Percentiles rank a stretch among this genome's conserved stretches.
phyloP scores from a whole-genome alignment of 2,888 invertebrate species.

The Drosophila diplacantha region DNA sequence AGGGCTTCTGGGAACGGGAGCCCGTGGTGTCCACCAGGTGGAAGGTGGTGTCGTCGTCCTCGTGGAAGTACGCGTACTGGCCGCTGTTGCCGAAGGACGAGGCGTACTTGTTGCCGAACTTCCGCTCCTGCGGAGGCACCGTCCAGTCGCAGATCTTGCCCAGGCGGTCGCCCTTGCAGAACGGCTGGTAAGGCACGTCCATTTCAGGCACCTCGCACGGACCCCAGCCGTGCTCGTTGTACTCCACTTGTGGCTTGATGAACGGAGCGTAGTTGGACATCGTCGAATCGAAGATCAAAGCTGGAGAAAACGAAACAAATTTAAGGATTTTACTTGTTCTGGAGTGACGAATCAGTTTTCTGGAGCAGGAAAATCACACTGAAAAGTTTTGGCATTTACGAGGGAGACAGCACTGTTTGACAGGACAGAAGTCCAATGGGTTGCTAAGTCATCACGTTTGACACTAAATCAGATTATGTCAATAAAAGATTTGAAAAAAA shows the following conservation, averaged over 20 bases:
- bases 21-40: slow-evolving; percentile 97
- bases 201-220: slow-evolving; percentile 93
- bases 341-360: not conserved
- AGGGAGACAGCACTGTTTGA: not conserved
- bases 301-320: not conserved
- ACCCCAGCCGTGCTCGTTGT: slow-evolving; percentile 89
- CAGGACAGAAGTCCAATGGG: not conserved
- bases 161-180: slow-evolving; percentile 97
- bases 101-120: slow-evolving; percentile 94
- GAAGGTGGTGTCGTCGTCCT: slow-evolving; percentile 99
- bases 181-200: slow-evolving; percentile 94
- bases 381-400: not conserved
- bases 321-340: not conserved
- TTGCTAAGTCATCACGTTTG: not conserved
- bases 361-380: slow-evolving; percentile 1
- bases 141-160: slow-evolving; percentile 99
- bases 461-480: not conserved
- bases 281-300: not conserved
- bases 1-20: slow-evolving; percentile 85
- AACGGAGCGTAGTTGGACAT: slow-evolving; percentile 63
- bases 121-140: slow-evolving; percentile 93
- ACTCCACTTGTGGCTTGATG: slow-evolving; percentile 75
- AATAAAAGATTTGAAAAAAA: not conserved
- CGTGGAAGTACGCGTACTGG: slow-evolving; percentile 99
- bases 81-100: slow-evolving; percentile 95